These are phyloP conservation scores for Noturus placidus DNA, from an alignment of 2,113 vertebrate genomes.

Conservation along the genomic window DNA sequence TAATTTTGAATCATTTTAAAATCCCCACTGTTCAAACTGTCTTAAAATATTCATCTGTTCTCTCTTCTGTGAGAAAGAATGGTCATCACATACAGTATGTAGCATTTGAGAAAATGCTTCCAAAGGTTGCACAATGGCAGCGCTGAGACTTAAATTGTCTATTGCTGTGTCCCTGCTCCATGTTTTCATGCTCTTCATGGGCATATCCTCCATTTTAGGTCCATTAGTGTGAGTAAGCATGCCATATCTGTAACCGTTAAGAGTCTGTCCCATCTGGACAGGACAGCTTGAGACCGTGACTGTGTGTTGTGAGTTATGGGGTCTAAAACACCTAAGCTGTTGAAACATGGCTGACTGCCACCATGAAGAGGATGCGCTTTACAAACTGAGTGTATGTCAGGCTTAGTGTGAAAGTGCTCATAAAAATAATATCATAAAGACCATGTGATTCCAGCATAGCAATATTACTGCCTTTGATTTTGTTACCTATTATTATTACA, in stretches of 20 bases:
- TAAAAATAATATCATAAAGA: constrained; percentile 10
- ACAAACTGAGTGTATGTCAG: constrained; percentile 23
- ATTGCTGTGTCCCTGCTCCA: background rate
- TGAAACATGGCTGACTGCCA: constrained; percentile 32
- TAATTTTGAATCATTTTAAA: constrained; percentile 20
- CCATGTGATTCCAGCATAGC: background rate
- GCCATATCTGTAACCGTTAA: constrained; percentile 4
- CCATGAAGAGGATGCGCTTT: constrained; percentile 26
- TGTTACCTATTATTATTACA: constrained; percentile 3
- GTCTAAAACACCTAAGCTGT: constrained; percentile 8
- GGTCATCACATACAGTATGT: background rate
- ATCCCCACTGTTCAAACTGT: background rate
- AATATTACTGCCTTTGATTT: background rate
- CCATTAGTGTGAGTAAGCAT: constrained; percentile 15
- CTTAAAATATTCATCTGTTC: constrained; percentile 11
- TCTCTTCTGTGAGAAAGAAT: background rate
- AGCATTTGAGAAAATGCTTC: constrained; percentile 6
- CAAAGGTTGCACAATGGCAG: background rate
- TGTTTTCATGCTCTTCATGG: constrained; percentile 10
- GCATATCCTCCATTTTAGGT: background rate
- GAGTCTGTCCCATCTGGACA: constrained; percentile 2
- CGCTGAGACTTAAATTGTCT: background rate
- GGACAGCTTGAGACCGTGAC: constrained; percentile 26
- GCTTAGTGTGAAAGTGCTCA: constrained; percentile 1
- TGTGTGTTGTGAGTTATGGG: constrained; percentile 15